Evolutionary conservation across 2,113 vertebrate species (phyloP).

Genomic region (Misgurnus anguillicaudatus): DNA sequence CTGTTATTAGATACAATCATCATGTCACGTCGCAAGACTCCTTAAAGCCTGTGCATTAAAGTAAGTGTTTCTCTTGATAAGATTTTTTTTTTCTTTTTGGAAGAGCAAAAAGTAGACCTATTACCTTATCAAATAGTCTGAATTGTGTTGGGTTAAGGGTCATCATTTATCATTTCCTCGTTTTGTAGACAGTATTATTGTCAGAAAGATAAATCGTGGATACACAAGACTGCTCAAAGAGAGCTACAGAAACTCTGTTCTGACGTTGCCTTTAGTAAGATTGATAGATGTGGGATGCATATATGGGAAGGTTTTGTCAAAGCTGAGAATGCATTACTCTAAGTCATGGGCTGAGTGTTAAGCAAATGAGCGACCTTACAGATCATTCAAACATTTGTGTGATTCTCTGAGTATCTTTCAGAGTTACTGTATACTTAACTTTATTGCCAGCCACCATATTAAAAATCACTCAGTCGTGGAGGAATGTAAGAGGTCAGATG

Average conservation of each 20-base stretch:
- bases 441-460: not conserved
- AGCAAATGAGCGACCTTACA: not conserved
- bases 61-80: constrained; percentile 1
- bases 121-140: constrained; percentile 3
- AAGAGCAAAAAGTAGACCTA: not conserved
- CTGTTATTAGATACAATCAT: not conserved
- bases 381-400: not conserved
- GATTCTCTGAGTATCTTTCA: not conserved
- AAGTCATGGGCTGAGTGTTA: constrained; percentile 22
- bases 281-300: not conserved
- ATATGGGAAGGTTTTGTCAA: constrained; percentile 31
- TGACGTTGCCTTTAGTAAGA: constrained; percentile 33
- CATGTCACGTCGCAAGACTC: not conserved
- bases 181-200: constrained; percentile 35
- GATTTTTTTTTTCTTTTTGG: not conserved
- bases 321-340: constrained; percentile 13
- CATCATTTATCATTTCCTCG: constrained; percentile 30
- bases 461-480: not conserved
- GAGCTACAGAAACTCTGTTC: not conserved
- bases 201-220: constrained; percentile 45
- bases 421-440: not conserved
- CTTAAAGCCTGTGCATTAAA: not conserved
- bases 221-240: constrained; percentile 2
- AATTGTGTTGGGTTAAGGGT: constrained; percentile 39
- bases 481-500: not conserved